Evolutionary conservation across 64 coral and sea anemone species (phyloP), one percentile per base, ranked within the genome.

Genomic region (Montipora sp.): DNA sequence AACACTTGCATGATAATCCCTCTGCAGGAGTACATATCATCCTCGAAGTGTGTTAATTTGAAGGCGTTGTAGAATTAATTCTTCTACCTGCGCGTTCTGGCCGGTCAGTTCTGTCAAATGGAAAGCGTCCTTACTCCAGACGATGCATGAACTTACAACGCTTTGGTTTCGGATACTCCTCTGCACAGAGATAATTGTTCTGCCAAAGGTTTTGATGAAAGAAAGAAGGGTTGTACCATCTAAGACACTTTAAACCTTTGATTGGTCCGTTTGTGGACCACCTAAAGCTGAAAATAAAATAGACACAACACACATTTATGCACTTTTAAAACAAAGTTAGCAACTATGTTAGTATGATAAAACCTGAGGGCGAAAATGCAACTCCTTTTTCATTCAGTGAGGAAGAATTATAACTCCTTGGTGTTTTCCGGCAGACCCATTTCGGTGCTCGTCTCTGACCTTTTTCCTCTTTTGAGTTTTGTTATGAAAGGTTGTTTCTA

Each of bases 251-350:
- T 21, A 77, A 60, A 3, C 81, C 90, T 75, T 8, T 85, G 9
- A 92, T 86, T 16, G 71, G 8, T 5, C 90, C 90, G 5, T 85
- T 86, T 75, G 90, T 83, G 19, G 90, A 92, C 90, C 90, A 92
- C 0, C n/a, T 75, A 86, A 92, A 92, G 21, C 90, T 92, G 59
- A 8, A 20, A 16, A 48, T 18, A 3, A 67, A 16, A 83, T 13
- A 46, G 53, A 7, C 66, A 20, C 5, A 69, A 47, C 44, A 6
- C 22, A 63, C 4, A 44, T 60, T 82, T 12, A 10, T 16, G 24
- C 8, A 24, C 6, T 77, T 77, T 36, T 46, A 4, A 45, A 45
- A 46, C 14, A 47, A 77, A 45, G 2, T 77, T 14, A 75, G 3
- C 0, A 23, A 19, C 72, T 43, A 10, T 24, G 24, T 19, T 68